phyloP scores from a whole-genome alignment of 2,797 vertebrate species.

The Lophotriccus pileatus region DNA sequence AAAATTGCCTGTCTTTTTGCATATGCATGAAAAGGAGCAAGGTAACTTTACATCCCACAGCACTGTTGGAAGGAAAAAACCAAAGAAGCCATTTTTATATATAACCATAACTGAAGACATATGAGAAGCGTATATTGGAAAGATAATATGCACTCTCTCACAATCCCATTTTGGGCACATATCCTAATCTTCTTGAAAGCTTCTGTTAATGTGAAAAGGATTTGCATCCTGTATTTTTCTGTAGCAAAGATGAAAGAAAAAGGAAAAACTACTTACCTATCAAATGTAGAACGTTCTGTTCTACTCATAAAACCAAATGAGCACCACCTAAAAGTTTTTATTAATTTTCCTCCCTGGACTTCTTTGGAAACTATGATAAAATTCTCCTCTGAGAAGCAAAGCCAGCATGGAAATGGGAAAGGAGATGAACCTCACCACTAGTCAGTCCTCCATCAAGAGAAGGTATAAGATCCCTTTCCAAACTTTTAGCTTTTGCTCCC shows the following conservation, averaged over 20 bases:
- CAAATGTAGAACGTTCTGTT: background rate
- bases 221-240: background rate
- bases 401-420: background rate
- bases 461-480: background rate
- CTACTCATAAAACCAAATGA: background rate
- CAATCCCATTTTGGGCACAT: background rate
- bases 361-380: background rate
- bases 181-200: background rate
- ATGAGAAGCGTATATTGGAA: background rate
- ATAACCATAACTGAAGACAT: background rate
- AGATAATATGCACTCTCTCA: background rate
- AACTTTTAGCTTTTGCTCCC: background rate
- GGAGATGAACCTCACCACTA: background rate
- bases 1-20: background rate
- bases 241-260: background rate
- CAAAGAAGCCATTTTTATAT: background rate
- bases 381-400: background rate
- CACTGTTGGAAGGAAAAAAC: background rate
- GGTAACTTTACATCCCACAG: background rate
- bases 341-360: background rate
- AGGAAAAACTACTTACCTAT: background rate
- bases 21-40: slow-evolving; percentile 10
- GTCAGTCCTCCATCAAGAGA: background rate
- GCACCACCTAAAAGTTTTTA: background rate
- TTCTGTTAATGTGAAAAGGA: background rate